phyloP scores from a whole-genome alignment of 1,140 invertebrate genomes.

The Caenorhabditis latens region DNA sequence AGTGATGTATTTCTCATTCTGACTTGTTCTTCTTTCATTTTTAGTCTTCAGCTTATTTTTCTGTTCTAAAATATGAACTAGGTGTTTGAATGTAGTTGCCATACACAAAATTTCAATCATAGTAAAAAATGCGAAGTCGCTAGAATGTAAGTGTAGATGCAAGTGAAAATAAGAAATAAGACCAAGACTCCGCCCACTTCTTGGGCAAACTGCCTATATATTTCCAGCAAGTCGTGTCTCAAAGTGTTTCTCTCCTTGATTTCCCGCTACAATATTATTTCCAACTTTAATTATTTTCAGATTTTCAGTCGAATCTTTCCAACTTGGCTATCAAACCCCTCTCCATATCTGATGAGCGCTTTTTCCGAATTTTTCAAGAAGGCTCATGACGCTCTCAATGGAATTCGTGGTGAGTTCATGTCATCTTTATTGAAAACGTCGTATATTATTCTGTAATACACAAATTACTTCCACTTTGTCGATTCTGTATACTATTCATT shows the following conservation, averaged over 20 bases:
- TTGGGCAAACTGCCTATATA: background rate
- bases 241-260: background rate
- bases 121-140: too few relatives aligned
- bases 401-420: conserved; percentile 70
- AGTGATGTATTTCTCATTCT: conserved; percentile 31
- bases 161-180: conserved; percentile 20
- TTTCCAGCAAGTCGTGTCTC: background rate
- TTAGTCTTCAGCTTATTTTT: background rate
- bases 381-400: conserved; percentile 74
- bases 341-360: conserved; percentile 56
- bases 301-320: background rate
- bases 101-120: too few relatives aligned
- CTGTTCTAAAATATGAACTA: background rate
- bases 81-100: background rate
- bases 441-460: conserved; percentile 3
- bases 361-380: conserved; percentile 76
- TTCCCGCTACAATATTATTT: background rate
- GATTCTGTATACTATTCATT: background rate
- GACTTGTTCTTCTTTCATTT: background rate
- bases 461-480: conserved; percentile 39
- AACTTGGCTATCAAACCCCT: too few relatives aligned
- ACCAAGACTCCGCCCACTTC: background rate
- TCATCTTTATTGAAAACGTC: background rate
- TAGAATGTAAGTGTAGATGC: background rate
- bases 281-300: background rate